These are phyloP conservation scores for Cerceris ruficornis DNA, from an alignment of 2,888 invertebrate genomes.

Conservation along the genomic window DNA sequence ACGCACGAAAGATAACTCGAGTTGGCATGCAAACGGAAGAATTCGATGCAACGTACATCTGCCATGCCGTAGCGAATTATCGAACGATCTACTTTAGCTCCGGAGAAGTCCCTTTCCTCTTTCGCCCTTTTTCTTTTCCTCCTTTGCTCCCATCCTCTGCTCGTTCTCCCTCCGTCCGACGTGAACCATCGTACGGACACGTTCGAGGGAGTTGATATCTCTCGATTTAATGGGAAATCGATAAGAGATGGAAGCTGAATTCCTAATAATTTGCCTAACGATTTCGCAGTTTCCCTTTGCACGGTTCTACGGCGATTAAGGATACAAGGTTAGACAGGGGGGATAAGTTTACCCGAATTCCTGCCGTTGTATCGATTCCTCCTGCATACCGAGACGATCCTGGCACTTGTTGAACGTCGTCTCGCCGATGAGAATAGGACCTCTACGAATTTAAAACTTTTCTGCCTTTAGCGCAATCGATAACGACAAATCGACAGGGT, in stretches of 20 bases:
- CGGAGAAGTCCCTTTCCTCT: too few relatives aligned
- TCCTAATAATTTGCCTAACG: constrained; percentile 29
- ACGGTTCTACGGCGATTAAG: neutral
- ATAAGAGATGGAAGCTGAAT: constrained; percentile 12
- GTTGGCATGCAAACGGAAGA: neutral
- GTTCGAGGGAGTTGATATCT: neutral
- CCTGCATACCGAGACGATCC: neutral
- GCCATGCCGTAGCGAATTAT: neutral
- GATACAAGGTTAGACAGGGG: constrained; percentile 2
- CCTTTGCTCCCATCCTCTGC: too few relatives aligned
- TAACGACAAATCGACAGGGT: neutral
- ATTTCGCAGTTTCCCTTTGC: constrained; percentile 18
- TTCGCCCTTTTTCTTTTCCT: too few relatives aligned
- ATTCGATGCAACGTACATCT: neutral
- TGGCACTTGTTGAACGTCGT: constrained; percentile 8
- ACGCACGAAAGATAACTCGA: neutral
- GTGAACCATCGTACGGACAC: neutral
- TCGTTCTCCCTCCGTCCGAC: neutral
- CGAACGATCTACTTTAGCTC: too few relatives aligned
- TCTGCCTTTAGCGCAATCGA: neutral
- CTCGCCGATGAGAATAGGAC: neutral
- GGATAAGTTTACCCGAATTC: neutral
- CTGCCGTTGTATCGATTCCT: neutral
- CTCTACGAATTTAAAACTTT: neutral
- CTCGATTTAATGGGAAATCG: constrained; percentile 8